A percentile compares a stretch with the other conserved stretches of the same genome.
Conservation (phyloP, 2,888 invertebrate genomes). For the Trachelus troglodyta region DNA sequence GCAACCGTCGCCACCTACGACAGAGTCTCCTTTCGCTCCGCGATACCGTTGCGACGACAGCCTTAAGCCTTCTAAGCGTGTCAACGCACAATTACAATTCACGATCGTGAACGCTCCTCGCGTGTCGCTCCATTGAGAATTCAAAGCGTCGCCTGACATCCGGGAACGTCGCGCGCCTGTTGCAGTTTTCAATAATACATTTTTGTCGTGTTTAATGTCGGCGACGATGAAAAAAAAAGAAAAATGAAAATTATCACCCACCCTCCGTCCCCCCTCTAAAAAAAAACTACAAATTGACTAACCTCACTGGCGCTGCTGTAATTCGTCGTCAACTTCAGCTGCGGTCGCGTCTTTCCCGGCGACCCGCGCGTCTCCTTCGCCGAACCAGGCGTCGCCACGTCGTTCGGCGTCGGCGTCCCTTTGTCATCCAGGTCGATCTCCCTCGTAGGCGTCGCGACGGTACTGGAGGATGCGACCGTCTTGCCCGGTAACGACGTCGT, state of each 20-base stretch:
- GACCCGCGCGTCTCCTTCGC: conserved; percentile 62
- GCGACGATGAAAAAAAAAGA: neutral
- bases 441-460: neutral
- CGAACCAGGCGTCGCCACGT: conserved; percentile 59
- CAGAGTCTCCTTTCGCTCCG: neutral
- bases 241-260: no score
- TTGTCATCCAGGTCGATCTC: neutral
- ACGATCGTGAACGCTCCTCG: neutral
- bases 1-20: conserved; percentile 23
- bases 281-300: conserved; percentile 33
- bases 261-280: neutral
- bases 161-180: neutral
- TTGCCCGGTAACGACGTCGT: conserved; percentile 27
- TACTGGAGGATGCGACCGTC: conserved; percentile 15
- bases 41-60: neutral
- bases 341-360: conserved; percentile 60
- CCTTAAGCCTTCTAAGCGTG: neutral
- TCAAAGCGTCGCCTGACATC: neutral
- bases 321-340: conserved; percentile 62
- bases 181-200: neutral
- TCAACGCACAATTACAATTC: neutral
- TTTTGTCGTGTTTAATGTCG: neutral
- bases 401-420: conserved; percentile 45
- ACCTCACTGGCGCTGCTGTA: conserved; percentile 62
- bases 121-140: neutral